phyloP scores from a whole-genome alignment of 1,140 invertebrate genomes.

The Eriocheir sinensis region DNA sequence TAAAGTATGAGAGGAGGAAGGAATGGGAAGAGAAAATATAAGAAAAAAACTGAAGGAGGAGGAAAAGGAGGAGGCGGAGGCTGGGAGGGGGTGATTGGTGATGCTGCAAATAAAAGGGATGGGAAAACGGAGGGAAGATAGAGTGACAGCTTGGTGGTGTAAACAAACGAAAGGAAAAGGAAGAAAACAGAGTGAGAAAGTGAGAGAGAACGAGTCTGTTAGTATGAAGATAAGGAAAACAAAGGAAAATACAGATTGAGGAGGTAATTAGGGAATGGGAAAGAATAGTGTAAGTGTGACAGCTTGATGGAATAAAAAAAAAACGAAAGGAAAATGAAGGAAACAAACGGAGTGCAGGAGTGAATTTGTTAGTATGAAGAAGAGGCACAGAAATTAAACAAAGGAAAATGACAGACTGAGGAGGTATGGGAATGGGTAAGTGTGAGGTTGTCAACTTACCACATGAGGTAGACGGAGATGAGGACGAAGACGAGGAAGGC shows the following conservation, averaged over 20 bases:
- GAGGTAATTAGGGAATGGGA: too few relatives aligned
- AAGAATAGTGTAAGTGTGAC: not conserved
- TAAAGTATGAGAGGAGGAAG: not conserved
- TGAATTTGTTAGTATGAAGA: not conserved
- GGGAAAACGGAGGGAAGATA: too few relatives aligned
- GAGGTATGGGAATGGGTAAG: not conserved
- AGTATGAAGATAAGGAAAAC: too few relatives aligned
- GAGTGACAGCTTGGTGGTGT: too few relatives aligned
- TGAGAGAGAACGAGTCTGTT: too few relatives aligned
- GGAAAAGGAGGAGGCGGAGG: too few relatives aligned
- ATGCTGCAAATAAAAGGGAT: too few relatives aligned
- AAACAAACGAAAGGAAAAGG: too few relatives aligned
- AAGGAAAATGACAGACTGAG: not conserved
- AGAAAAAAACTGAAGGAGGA: not conserved
- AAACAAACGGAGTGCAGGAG: not conserved
- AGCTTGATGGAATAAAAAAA: not conserved
- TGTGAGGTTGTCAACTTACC: constrained; percentile 82
- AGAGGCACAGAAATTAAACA: not conserved
- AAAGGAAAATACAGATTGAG: too few relatives aligned
- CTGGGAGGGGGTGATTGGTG: too few relatives aligned
- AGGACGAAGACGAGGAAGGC: constrained; percentile 85
- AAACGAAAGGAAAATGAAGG: not conserved
- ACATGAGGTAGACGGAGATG: constrained; percentile 84
- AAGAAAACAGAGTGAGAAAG: too few relatives aligned
- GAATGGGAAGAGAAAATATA: not conserved